Percentiles rank a stretch among this genome's conserved stretches.
phyloP scores from a whole-genome alignment of 1,140 invertebrate species.

The Ips typographus region DNA sequence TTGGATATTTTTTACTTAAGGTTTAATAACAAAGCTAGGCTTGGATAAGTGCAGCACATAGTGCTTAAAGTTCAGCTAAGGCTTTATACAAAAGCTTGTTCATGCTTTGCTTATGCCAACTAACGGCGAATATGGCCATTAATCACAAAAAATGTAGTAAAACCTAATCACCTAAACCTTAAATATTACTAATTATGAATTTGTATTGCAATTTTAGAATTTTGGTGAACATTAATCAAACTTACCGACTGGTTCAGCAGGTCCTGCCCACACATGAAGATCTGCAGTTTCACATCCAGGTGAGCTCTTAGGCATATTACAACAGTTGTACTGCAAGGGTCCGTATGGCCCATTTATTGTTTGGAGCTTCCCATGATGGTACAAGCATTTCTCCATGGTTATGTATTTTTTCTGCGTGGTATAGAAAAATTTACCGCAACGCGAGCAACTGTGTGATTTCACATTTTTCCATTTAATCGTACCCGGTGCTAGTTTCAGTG shows the following conservation, averaged over 20 bases:
- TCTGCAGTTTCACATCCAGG: conserved; percentile 64
- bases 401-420: conserved; percentile 66
- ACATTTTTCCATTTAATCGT: conserved; percentile 33
- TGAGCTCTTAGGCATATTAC: conserved; percentile 48
- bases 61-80: too few species aligned
- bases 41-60: too few species aligned
- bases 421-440: conserved; percentile 72
- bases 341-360: conserved; percentile 34
- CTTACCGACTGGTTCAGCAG: conserved; percentile 20
- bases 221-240: neutral
- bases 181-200: neutral
- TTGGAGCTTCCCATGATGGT: conserved; percentile 77
- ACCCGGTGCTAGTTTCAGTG: conserved; percentile 46
- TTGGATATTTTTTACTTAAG: too few species aligned
- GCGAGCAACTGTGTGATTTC: conserved; percentile 62
- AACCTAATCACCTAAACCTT: too few species aligned
- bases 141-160: too few species aligned
- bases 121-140: too few species aligned
- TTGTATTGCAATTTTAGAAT: too few species aligned
- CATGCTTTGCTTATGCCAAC: too few species aligned
- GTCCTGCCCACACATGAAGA: conserved; percentile 76
- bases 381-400: conserved; percentile 68
- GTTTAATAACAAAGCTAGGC: too few species aligned
- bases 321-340: conserved; percentile 55
- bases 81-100: too few species aligned